These are phyloP conservation scores for Allacma fusca DNA, from an alignment of 2,888 invertebrate genomes.

Conservation along the genomic window DNA sequence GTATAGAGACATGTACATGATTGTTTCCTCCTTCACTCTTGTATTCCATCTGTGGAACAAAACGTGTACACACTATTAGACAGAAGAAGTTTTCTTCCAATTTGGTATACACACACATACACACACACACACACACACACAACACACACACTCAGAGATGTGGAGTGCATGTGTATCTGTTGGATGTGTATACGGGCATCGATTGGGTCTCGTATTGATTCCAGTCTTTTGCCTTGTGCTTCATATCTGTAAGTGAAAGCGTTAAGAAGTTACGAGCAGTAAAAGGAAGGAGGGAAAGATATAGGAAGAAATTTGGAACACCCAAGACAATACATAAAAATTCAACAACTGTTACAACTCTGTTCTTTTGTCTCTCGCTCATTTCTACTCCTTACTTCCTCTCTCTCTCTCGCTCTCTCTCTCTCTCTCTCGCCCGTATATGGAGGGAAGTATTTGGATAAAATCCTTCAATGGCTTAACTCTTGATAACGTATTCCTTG, in stretches of 20 bases:
- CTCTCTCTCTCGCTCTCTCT: background rate
- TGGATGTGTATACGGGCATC: slow-evolving; percentile 33
- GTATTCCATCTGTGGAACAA: background rate
- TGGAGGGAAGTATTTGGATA: too few relatives aligned
- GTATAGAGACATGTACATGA: too few relatives aligned
- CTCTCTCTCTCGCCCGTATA: too few relatives aligned
- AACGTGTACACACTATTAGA: too few relatives aligned
- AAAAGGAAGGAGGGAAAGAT: slow-evolving; percentile 45
- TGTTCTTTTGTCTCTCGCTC: background rate
- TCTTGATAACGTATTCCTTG: too few relatives aligned
- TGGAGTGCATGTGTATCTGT: background rate
- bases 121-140: too few relatives aligned
- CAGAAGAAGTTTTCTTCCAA: background rate
- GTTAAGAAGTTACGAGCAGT: slow-evolving; percentile 50
- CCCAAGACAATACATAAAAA: slow-evolving; percentile 46
- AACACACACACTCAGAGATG: too few relatives aligned
- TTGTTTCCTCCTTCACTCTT: background rate
- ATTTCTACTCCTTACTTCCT: background rate
- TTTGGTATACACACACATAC: background rate
- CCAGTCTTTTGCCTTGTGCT: slow-evolving; percentile 19
- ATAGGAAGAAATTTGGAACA: slow-evolving; percentile 45
- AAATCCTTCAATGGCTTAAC: too few relatives aligned
- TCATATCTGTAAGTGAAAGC: slow-evolving; percentile 49
- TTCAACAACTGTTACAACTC: slow-evolving; percentile 41
- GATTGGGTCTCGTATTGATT: slow-evolving; percentile 46